Conservation (phyloP, 2,888 invertebrate genomes). For the Halictus quadricinctus region DNA sequence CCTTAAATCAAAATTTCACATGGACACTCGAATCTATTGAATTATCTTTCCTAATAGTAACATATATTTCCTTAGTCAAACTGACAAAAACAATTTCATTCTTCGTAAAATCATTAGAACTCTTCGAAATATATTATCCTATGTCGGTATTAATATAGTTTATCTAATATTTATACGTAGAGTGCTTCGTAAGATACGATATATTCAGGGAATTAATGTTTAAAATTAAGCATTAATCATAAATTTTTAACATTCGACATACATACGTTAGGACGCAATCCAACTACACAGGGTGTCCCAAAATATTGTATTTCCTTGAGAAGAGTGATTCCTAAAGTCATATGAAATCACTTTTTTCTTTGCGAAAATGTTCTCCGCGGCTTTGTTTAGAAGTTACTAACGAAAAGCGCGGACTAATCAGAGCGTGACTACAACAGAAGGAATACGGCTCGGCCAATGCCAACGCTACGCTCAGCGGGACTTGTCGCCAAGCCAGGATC, state of each 20-base stretch:
- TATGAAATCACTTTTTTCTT: too few species aligned
- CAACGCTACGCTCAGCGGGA: too few species aligned
- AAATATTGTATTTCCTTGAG: too few species aligned
- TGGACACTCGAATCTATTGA: slow-evolving; percentile 43
- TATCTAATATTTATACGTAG: slow-evolving; percentile 30
- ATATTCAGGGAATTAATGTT: slow-evolving; percentile 1
- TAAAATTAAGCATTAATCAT: background rate
- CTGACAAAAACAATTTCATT: slow-evolving; percentile 44
- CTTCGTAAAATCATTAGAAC: slow-evolving; percentile 46
- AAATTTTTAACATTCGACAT: background rate
- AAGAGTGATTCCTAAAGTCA: too few species aligned
- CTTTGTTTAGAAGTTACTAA: too few species aligned
- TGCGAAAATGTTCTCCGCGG: too few species aligned
- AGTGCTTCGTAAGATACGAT: slow-evolving; percentile 36
- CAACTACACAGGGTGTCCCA: background rate
- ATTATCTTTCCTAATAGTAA: slow-evolving; percentile 39
- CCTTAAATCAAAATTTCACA: slow-evolving; percentile 40
- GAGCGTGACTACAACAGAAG: too few species aligned
- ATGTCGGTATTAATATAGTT: slow-evolving; percentile 52
- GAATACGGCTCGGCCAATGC: too few species aligned
- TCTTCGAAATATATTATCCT: slow-evolving; percentile 45
- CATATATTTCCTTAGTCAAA: slow-evolving; percentile 26
- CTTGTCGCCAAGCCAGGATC: too few species aligned
- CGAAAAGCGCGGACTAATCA: too few species aligned
- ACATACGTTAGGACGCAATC: background rate